These are phyloP conservation scores for Silurus asotus DNA, from an alignment of 2,113 vertebrate genomes.

Conservation along the genomic window DNA sequence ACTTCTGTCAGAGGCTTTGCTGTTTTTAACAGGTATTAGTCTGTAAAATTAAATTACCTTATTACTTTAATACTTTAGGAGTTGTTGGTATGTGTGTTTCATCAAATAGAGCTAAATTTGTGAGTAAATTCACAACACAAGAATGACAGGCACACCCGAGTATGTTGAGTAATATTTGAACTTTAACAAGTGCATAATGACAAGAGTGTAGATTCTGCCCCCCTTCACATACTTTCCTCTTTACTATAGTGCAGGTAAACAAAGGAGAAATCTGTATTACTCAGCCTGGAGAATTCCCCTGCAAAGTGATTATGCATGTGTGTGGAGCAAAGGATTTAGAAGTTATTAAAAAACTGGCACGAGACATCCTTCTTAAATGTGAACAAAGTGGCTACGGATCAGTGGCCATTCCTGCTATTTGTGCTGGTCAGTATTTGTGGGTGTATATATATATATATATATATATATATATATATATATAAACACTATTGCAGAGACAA, in stretches of 20 bases:
- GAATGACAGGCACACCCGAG: neutral
- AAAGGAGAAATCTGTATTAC: conserved; percentile 50
- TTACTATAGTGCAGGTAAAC: conserved; percentile 28
- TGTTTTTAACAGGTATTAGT: neutral
- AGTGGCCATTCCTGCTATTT: conserved; percentile 67
- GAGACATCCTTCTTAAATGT: conserved; percentile 53
- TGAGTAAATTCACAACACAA: neutral
- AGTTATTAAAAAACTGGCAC: conserved; percentile 48
- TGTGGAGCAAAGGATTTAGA: conserved; percentile 40
- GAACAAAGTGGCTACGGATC: conserved; percentile 53
- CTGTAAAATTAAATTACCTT: neutral
- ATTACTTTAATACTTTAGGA: neutral
- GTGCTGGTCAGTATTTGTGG: conserved; percentile 55
- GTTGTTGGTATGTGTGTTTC: neutral
- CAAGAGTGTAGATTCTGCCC: neutral
- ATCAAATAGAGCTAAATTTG: neutral
- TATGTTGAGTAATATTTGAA: neutral
- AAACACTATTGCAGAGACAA: neutral
- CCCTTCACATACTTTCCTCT: neutral
- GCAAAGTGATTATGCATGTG: conserved; percentile 63
- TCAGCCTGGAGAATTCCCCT: conserved; percentile 58
- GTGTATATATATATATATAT: neutral
- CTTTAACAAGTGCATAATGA: neutral
- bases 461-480: no score
- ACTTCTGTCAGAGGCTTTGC: neutral